Conservation (phyloP, 1,140 invertebrate genomes). For the Scaptomyza montana region DNA sequence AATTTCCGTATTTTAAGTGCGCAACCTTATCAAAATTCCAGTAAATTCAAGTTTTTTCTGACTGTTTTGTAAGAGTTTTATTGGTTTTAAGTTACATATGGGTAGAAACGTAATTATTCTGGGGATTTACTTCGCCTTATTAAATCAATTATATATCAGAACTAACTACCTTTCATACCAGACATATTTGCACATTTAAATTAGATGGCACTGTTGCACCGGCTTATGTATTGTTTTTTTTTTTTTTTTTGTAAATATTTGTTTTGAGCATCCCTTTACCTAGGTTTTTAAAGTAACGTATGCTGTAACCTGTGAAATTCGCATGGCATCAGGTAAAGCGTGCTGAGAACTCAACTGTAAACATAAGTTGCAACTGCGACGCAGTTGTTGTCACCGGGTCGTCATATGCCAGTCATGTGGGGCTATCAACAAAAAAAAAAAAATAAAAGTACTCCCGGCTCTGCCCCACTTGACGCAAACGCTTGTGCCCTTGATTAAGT, state of each 20-base stretch:
- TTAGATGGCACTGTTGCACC: not conserved
- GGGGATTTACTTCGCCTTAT: no score
- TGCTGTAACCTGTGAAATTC: conserved; percentile 41
- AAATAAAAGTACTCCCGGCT: conserved; percentile 9
- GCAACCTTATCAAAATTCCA: not conserved
- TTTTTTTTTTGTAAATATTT: not conserved
- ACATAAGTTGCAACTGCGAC: conserved; percentile 16
- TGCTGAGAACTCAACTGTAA: not conserved
- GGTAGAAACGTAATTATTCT: no score
- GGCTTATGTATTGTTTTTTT: not conserved
- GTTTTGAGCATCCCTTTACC: no score
- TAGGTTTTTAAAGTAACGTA: conserved; percentile 10
- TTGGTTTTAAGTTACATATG: no score
- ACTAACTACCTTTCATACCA: not conserved
- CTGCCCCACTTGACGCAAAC: not conserved
- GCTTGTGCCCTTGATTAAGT: conserved; percentile 56
- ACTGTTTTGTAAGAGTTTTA: not conserved
- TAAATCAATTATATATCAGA: no score
- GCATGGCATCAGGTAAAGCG: conserved; percentile 30
- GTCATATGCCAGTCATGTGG: conserved; percentile 74
- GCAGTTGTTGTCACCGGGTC: conserved; percentile 31
- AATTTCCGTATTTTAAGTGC: not conserved
- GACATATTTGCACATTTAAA: not conserved
- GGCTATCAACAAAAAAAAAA: conserved; percentile 55
- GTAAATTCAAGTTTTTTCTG: not conserved